Evolutionary conservation across 2,113 vertebrate species (phyloP).

Genomic region (Microtus pennsylvanicus): DNA sequence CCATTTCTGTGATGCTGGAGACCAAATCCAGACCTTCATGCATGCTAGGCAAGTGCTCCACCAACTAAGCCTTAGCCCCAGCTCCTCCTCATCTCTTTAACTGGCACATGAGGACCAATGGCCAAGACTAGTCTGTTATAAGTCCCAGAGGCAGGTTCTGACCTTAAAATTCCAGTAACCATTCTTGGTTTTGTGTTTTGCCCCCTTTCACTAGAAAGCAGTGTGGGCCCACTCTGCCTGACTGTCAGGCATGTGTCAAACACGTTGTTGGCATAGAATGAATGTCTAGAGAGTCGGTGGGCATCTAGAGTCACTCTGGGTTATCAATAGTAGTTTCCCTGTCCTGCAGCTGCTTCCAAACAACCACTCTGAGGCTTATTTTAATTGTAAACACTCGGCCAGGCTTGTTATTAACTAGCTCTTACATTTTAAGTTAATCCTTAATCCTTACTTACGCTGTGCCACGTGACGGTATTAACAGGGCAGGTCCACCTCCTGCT

Average conservation of each 20-base stretch:
- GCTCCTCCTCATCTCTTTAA: neutral
- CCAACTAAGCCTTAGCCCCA: neutral
- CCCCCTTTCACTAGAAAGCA: neutral
- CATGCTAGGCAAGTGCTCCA: neutral
- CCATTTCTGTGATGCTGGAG: neutral
- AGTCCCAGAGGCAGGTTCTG: neutral
- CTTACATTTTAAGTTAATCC: too few relatives aligned
- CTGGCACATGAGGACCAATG: neutral
- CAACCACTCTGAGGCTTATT: too few relatives aligned
- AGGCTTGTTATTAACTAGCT: too few relatives aligned
- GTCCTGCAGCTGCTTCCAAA: too few relatives aligned
- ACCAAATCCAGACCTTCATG: neutral
- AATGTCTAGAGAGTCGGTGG: neutral
- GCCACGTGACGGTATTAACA: too few relatives aligned
- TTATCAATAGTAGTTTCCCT: neutral
- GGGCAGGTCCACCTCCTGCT: too few relatives aligned
- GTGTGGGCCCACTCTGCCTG: neutral
- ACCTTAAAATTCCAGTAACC: neutral
- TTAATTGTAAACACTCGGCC: too few relatives aligned
- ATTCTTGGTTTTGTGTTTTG: neutral
- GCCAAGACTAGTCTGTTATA: neutral
- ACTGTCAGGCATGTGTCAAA: neutral
- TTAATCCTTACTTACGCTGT: too few relatives aligned
- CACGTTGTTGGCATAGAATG: neutral
- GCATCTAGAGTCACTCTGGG: neutral